These are phyloP conservation scores for Anthophora plumipes DNA, from an alignment of 2,888 invertebrate genomes.

Conservation along the genomic window DNA sequence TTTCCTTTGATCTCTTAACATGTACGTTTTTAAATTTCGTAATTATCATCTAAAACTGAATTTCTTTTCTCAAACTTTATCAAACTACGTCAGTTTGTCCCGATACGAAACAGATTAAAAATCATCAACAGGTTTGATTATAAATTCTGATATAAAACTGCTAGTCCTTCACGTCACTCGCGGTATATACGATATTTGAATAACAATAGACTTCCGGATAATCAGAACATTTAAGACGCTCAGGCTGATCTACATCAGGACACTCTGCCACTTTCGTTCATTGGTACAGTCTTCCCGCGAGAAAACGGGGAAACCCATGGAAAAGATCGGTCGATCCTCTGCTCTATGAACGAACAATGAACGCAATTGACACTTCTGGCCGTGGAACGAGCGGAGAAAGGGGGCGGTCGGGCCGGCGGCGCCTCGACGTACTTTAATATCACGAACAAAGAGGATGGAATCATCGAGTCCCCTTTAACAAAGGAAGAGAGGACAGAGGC, in stretches of 20 bases:
- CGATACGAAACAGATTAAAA: too few relatives aligned
- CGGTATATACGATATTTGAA: not conserved
- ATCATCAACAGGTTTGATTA: too few relatives aligned
- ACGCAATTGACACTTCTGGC: constrained; percentile 72
- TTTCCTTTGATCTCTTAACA: too few relatives aligned
- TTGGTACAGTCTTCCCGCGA: not conserved
- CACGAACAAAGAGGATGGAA: constrained; percentile 73
- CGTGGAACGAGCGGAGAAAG: constrained; percentile 29
- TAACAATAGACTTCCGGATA: not conserved
- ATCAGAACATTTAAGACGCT: not conserved
- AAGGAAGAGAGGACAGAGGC: constrained; percentile 62
- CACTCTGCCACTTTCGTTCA: not conserved
- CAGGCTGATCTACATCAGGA: not conserved
- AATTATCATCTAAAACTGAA: too few relatives aligned
- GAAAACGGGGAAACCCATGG: constrained; percentile 25
- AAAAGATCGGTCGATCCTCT: constrained; percentile 56
- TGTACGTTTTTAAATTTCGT: too few relatives aligned
- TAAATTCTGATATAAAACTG: too few relatives aligned
- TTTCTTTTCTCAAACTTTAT: too few relatives aligned
- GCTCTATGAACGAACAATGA: constrained; percentile 66
- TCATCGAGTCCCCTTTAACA: constrained; percentile 73
- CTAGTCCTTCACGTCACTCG: too few relatives aligned
- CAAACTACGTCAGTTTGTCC: too few relatives aligned
- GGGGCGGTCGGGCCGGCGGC: constrained; percentile 47
- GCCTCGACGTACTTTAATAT: constrained; percentile 74